phyloP scores from a whole-genome alignment of 2,797 vertebrate genomes.

The Zonotrichia albicollis region DNA sequence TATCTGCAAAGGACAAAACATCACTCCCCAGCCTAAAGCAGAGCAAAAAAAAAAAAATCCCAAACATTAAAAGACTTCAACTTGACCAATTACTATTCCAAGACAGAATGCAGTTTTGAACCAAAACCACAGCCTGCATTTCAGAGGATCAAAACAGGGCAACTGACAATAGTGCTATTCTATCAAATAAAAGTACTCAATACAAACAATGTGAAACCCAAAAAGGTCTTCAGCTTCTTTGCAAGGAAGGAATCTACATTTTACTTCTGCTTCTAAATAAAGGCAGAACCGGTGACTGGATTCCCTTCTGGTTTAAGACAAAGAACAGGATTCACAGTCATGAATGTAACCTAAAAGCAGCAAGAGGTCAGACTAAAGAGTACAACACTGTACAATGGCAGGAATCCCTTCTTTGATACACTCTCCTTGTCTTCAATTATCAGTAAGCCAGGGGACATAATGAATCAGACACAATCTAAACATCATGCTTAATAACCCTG shows the following conservation, averaged over 20 bases:
- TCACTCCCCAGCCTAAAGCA: background rate
- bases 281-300: background rate
- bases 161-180: background rate
- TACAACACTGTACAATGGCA: rapidly evolving
- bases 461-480: background rate
- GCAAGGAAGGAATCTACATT: background rate
- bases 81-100: background rate
- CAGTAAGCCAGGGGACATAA: background rate
- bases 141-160: background rate
- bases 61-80: background rate
- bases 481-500: background rate
- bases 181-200: background rate
- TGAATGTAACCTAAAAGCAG: background rate
- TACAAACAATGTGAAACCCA: background rate
- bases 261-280: background rate
- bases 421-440: background rate
- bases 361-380: background rate
- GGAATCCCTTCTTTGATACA: background rate
- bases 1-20: background rate
- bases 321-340: background rate
- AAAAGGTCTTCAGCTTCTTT: background rate
- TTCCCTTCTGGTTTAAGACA: background rate
- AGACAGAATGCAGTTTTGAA: background rate
- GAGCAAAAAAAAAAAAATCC: background rate
- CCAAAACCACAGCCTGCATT: background rate